These are phyloP conservation scores for Martes flavigula DNA, from an alignment of 2,797 vertebrate genomes.

Conservation along the genomic window DNA sequence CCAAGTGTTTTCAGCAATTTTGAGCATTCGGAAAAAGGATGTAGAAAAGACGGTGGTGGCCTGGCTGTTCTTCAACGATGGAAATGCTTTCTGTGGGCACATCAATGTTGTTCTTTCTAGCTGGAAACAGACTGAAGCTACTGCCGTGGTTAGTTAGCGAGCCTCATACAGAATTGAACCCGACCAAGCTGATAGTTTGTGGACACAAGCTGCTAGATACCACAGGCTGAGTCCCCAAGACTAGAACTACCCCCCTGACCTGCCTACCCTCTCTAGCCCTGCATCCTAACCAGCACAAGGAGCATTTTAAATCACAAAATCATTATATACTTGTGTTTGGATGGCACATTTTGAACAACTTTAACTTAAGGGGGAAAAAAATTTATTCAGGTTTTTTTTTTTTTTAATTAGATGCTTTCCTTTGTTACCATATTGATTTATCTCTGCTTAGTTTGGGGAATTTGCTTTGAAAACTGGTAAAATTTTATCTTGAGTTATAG, in stretches of 20 bases:
- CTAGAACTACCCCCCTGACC: background rate
- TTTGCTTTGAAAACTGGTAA: conserved; percentile 35
- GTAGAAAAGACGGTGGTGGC: background rate
- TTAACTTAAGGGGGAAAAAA: background rate
- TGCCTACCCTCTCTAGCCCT: background rate
- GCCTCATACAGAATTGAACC: background rate
- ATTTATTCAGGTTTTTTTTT: background rate
- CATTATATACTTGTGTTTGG: background rate
- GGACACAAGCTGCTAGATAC: background rate
- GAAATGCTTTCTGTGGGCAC: background rate
- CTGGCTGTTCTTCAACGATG: background rate
- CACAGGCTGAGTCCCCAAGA: background rate
- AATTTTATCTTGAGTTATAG: conserved; percentile 21
- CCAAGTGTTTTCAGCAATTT: background rate
- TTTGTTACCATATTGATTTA: background rate
- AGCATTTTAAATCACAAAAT: conserved; percentile 5
- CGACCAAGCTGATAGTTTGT: background rate
- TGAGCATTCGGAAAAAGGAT: background rate
- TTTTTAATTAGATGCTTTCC: background rate
- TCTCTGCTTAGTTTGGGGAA: background rate
- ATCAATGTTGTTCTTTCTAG: background rate
- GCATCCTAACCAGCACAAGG: background rate
- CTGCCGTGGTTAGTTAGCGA: background rate
- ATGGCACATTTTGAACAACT: conserved; percentile 33
- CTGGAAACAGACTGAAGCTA: background rate